These are phyloP conservation scores for Porites lobata DNA, from an alignment of 92 coral and sea anemone genomes.

Conservation along the genomic window DNA sequence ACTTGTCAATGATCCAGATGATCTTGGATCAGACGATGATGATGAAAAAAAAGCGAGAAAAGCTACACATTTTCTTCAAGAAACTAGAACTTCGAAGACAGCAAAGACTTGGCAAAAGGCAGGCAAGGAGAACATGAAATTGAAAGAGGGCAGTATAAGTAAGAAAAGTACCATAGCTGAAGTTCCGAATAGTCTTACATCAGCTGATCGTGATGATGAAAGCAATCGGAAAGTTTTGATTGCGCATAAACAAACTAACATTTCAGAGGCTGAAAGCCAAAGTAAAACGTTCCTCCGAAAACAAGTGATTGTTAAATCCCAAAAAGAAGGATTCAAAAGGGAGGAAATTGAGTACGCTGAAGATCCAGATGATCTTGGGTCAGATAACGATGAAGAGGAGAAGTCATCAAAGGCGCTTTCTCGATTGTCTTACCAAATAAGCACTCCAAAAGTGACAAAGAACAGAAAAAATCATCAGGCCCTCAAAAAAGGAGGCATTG, in stretches of 20 bases:
- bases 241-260: no score
- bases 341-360: background rate
- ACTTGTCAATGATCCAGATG: slow-evolving; percentile 19
- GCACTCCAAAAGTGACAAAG: background rate
- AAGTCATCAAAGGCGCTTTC: background rate
- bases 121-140: no score
- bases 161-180: no score
- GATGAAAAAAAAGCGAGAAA: background rate
- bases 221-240: no score
- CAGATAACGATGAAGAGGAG: background rate
- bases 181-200: no score
- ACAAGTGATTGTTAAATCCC: background rate
- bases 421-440: background rate
- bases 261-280: background rate
- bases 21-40: slow-evolving; percentile 44
- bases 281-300: background rate
- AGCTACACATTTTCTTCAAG: background rate
- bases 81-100: background rate
- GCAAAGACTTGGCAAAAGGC: background rate
- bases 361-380: background rate
- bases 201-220: no score
- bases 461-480: background rate
- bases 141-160: no score
- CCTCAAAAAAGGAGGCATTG: background rate
- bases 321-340: background rate